Base-by-base conservation (phyloP, 2,797 vertebrate genomes). In the Lithobates sylvaticus region DNA sequence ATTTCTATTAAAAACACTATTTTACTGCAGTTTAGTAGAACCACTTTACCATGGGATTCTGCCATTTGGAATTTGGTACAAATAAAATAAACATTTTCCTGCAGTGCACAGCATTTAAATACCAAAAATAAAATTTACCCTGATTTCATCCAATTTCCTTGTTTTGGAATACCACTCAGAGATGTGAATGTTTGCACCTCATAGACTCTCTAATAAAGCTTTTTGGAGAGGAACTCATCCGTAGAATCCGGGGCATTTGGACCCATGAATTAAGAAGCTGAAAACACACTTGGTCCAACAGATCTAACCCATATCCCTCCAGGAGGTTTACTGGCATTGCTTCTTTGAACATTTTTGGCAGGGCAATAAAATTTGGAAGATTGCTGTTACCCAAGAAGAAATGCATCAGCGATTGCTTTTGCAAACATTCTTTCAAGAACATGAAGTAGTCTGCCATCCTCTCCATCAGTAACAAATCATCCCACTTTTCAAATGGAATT, bases 261-360 rank as follows among this genome's bases (percentile, higher is more conserved):
- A 91, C 88, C 96, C 96, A 97, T 0, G 94, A 93, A 88, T 93
- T 94, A 78, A 95, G 88, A 71, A 97, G 90, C 23, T 95, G 93
- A 0, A 93, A 91, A 0, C 94, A 94, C 0, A 89, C 94, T 0
- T 93, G 88, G 27, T 97, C 95, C 89, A 96, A 89, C 6, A 91
- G 80, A 0, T 86, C 91, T 0, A 73, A 13, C 0, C 94, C 95
- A 0, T 96, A 96, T 12, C 92, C 89, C 0, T 94, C 92, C 92
- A 97, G 92, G 61, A 97, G 89, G 85, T 97, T 96, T 6, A 96
- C 93, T 0, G 94, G 92, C 0, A 90, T 0, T 0, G 91, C 92
- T 54, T 96, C 95, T 44, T 95, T 95, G 78, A 96, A 91, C 5
- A 94, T 89, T 26, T 95, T 95, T 10, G 96, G 96, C 82, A 95